Base-by-base conservation (phyloP, 2,113 vertebrate species). In the Syngnathus typhle region DNA sequence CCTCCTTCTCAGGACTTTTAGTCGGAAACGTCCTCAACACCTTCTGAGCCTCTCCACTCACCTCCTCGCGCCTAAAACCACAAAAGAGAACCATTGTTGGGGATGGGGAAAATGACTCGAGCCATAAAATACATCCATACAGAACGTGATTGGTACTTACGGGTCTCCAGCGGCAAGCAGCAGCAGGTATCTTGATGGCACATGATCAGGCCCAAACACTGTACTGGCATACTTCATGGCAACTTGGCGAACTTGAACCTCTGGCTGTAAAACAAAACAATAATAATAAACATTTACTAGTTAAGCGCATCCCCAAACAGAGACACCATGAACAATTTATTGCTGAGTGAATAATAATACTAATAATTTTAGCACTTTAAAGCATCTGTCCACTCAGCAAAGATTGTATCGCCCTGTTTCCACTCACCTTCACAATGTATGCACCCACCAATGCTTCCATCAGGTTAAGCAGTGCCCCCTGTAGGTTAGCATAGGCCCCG, bases 361-460 rank as follows among this genome's bases (percentile, higher is more conserved):
- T n/a, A n/a, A 49, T n/a, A 19, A 49, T 49, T n/a, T 49, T 18
- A 49, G 19, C 16, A 19, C 18, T n/a, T 16, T 6, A 19, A 49
- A 16, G 46, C 46, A 5, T 1, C 46, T 18, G 46, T 23, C 8
- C 3, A 21, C 36, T 27, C 63, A 52, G 16, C 39, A 56, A n/a
- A 43, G 15, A 38, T 32, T 32, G 27, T 2, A 41, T n/a, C 7
- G 65, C 0, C 4, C 18, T 0, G 0, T 1, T 5, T 5, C 1
- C 1, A 36, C 75, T 47, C 77, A 98, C 97, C 93, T 99, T 99
- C 84, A 90, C 93, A 72, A 99, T 93, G 43, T 99, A 98, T 0
- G 96, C 97, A 75, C 95, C 94, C 69, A 99, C 96, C 73, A 99
- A 92, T 38, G 95, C 96, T 83, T 99, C 96, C 97, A 99, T 98